Evolutionary conservation across 2,113 vertebrate genomes (phyloP).

Genomic region (Notothenia coriiceps): DNA sequence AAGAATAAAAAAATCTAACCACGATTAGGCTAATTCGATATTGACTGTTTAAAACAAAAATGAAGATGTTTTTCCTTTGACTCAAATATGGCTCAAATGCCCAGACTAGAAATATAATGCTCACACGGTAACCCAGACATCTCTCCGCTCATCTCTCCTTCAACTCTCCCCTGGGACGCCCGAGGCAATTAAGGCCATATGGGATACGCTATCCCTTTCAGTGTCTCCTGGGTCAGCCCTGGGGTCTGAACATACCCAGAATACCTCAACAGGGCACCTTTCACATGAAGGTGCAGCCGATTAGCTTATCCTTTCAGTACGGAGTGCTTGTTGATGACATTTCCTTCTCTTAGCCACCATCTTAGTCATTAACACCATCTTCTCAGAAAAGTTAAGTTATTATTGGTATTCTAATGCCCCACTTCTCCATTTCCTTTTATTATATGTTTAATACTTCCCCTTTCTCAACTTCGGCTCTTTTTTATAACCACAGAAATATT

Average conservation of each 20-base stretch:
- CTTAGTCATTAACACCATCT: not conserved
- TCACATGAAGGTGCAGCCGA: slow-evolving; percentile 4
- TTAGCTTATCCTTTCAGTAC: slow-evolving; percentile 8
- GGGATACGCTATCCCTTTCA: slow-evolving; percentile 48
- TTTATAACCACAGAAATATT: slow-evolving; percentile 36
- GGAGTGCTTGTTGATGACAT: not conserved
- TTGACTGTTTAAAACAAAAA: too few species aligned
- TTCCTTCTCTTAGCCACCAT: not conserved
- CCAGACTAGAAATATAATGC: too few species aligned
- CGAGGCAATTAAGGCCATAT: slow-evolving; percentile 44
- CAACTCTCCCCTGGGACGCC: slow-evolving; percentile 19
- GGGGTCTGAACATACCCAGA: slow-evolving; percentile 33
- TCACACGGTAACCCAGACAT: slow-evolving; percentile 21
- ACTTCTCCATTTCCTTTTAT: slow-evolving; percentile 21
- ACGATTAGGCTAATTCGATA: too few species aligned
- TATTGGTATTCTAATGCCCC: not conserved
- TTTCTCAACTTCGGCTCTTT: slow-evolving; percentile 33
- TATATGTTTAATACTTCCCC: slow-evolving; percentile 38
- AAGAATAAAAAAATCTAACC: too few species aligned
- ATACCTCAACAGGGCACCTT: slow-evolving; percentile 36
- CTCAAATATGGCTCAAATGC: too few species aligned
- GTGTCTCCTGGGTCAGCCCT: slow-evolving; percentile 29
- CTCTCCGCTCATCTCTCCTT: slow-evolving; percentile 28
- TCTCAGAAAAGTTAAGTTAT: slow-evolving; percentile 3
- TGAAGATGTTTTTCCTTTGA: too few species aligned